These are phyloP conservation scores for Chironomus striatipennis DNA, from an alignment of 1,140 invertebrate species.

Conservation along the genomic window DNA sequence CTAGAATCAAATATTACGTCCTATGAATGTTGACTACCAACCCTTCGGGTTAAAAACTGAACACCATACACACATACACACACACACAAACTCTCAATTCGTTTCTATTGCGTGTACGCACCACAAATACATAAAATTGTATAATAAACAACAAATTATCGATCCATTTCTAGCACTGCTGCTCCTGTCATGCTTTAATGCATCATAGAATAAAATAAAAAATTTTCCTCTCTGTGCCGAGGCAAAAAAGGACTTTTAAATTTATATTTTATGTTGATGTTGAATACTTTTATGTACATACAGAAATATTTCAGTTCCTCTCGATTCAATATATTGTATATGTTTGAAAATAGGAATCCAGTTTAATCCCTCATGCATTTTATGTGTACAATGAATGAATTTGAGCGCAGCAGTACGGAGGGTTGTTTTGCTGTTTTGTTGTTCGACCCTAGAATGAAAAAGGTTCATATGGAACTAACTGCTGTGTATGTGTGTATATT, in stretches of 20 bases:
- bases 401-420: background rate
- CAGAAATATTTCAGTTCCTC: no score
- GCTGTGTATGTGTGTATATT: background rate
- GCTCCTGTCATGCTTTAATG: slow-evolving; percentile 18
- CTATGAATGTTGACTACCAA: background rate
- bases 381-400: background rate
- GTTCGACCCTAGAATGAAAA: background rate
- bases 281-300: background rate
- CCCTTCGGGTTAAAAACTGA: background rate
- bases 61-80: background rate
- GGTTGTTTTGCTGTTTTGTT: background rate
- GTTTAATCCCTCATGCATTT: slow-evolving; percentile 23
- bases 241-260: slow-evolving; percentile 16
- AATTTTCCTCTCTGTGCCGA: no score
- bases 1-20: background rate
- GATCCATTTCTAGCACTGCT: background rate
- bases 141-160: slow-evolving; percentile 11
- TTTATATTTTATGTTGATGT: background rate
- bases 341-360: background rate
- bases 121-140: background rate
- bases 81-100: background rate
- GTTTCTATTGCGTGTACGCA: background rate
- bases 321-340: background rate
- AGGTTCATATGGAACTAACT: background rate
- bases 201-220: background rate